Base-by-base conservation (phyloP, 2,113 vertebrate species). In the Scortum barcoo region DNA sequence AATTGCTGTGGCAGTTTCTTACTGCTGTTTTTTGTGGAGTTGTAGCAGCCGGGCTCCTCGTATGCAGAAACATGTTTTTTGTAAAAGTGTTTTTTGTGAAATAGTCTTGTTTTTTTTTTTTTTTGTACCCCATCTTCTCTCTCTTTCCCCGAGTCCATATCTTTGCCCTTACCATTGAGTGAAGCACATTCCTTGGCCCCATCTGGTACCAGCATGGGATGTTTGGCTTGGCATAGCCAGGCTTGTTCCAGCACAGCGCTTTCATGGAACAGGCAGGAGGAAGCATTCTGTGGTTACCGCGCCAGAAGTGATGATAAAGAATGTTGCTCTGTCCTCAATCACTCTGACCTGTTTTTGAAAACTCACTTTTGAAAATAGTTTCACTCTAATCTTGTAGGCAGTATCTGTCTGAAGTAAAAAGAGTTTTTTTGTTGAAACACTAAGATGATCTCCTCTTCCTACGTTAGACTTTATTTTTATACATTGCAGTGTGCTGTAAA, bases 191-290 rank as follows among this genome's bases (percentile, higher is more conserved):
- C 93, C 90, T 93, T 89, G 82, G 89, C 82, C 88, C 94, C 93
- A 95, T 96, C 93, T 95, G 93, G 91, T 94, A 95, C 92, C 88
- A 86, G 91, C 91, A 89, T 89, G 90, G 90, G 87, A 89, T 94
- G 91, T 95, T 94, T 95, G 89, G 73, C 79, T 95, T 94, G 91
- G 93, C 93, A 88, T 81, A 89, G 78, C 87, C 84, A 76, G 80
- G 81, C 82, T 87, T 92, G 93, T 93, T 91, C 89, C 90, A 93
- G 79, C 65, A 79, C 87, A 88, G 84, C 56, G 70, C 92, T 92
- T 91, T 91, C 86, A 92, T 92, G 89, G 86, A 94, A 86, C 88
- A 91, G 80, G 74, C 86, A 82, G 76, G 86, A 90, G 88, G 90
- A 91, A 85, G 91, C 78, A 51, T 80, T 91, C 77, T 91, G 87